Evolutionary conservation across 1,140 invertebrate species (phyloP).

Genomic region (Ectropis grisescens): DNA sequence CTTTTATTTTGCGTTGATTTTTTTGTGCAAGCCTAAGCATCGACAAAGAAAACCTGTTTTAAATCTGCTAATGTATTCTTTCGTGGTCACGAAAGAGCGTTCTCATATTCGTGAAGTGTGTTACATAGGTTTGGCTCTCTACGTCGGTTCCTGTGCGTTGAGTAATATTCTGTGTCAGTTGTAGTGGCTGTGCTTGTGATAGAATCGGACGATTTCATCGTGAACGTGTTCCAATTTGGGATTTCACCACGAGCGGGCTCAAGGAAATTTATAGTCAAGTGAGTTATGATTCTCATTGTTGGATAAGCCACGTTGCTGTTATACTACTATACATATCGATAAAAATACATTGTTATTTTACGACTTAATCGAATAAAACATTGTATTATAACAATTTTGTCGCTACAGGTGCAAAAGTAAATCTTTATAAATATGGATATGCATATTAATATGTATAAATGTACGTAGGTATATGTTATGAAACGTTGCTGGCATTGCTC

Average conservation of each 20-base stretch:
- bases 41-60: constrained; percentile 40
- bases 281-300: constrained; percentile 17
- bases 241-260: constrained; percentile 67
- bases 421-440: too few relatives aligned
- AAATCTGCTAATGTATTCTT: constrained; percentile 21
- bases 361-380: too few relatives aligned
- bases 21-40: constrained; percentile 37
- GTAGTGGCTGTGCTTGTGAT: constrained; percentile 60
- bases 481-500: too few relatives aligned
- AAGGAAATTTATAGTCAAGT: constrained; percentile 67
- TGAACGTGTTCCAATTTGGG: constrained; percentile 59
- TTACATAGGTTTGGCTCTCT: constrained; percentile 23
- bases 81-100: constrained; percentile 19
- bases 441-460: too few relatives aligned
- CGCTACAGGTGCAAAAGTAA: too few relatives aligned
- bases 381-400: too few relatives aligned
- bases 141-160: constrained; percentile 48
- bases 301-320: too few relatives aligned
- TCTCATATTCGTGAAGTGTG: constrained; percentile 22
- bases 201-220: constrained; percentile 56
- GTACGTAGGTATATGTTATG: too few relatives aligned
- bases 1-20: constrained; percentile 52
- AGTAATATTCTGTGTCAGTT: constrained; percentile 61
- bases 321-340: constrained; percentile 7
- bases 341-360: too few relatives aligned